Base-by-base conservation (phyloP, 2,113 vertebrate genomes). In the Orientallactaga bullata region DNA sequence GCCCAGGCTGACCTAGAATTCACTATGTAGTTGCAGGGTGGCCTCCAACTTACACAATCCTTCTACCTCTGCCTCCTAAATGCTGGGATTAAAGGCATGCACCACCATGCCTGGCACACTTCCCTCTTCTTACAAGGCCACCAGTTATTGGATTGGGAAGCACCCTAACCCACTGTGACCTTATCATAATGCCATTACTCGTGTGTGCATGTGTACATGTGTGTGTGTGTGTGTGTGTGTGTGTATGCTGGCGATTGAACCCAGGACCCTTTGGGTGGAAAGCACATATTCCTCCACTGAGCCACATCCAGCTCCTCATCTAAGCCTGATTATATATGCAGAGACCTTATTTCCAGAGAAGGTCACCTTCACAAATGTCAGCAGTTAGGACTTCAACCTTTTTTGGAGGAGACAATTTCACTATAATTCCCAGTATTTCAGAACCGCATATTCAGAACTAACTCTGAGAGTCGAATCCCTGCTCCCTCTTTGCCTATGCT, bases 331-430 rank as follows among this genome's bases (percentile, higher is more conserved):
- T 78, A 7, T 55, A 74, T 81, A 24, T 68, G 21, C 37, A 66
- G 81, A 89, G 66, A 84, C 28, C 42, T 21, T 63, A 2, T 91
- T 89, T 86, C 51, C 63, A 86, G 72, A 47, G 35, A 73, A 94
- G 72, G 32, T 39, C 58, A 15, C 69, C 26, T 8, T 69, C 15
- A 66, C 17, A 13, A 16, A 39, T 47, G 17, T 39, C 3, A 3
- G 12, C 15, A 20, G 17, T 79, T 37, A 80, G 32, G 58, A 84
- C 12, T 30, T 65, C 71, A 86, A 18, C 39, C 55, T 39, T 87
- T 87, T 24, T 11, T 4, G 21, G 47, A 17, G 18, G 7, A 69
- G 17, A 35, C 18, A 35, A 17, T 81, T 73, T 63, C 11, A 47
- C 39, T 20, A 23, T 17, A 9, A 77, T 72, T 60, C 61, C 39